Conservation (phyloP, 2,888 invertebrate species). For the Nebria salina region DNA sequence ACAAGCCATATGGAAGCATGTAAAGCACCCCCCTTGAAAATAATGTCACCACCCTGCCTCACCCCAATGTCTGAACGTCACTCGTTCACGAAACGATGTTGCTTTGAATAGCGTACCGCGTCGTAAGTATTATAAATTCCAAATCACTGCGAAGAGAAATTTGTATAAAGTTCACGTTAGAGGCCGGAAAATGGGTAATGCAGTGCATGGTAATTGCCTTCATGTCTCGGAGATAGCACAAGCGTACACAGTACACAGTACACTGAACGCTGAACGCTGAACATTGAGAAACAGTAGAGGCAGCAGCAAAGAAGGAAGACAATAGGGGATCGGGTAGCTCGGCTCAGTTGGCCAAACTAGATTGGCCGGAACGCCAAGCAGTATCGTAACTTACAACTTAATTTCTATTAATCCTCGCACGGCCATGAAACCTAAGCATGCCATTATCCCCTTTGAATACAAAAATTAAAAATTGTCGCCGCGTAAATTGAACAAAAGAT, state of each 20-base stretch:
- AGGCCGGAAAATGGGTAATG: slow-evolving; percentile 54
- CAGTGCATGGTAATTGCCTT: slow-evolving; percentile 52
- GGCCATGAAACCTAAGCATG: slow-evolving; percentile 52
- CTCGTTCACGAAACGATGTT: background rate
- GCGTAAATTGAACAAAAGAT: slow-evolving; percentile 52
- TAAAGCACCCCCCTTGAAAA: slow-evolving; percentile 30
- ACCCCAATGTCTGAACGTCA: background rate
- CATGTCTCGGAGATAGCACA: slow-evolving; percentile 26
- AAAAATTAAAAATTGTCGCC: slow-evolving; percentile 54
- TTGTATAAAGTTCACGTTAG: slow-evolving; percentile 58
- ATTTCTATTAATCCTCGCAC: slow-evolving; percentile 53
- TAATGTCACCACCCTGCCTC: background rate
- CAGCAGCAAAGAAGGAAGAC: slow-evolving; percentile 8
- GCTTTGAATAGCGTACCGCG: slow-evolving; percentile 20
- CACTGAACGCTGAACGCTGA: background rate
- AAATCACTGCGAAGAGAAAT: slow-evolving; percentile 50
- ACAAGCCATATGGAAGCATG: slow-evolving; percentile 50
- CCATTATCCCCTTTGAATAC: slow-evolving; percentile 53
- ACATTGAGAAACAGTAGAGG: background rate
- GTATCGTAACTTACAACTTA: slow-evolving; percentile 53
- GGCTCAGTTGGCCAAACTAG: slow-evolving; percentile 11
- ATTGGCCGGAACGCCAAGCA: slow-evolving; percentile 25
- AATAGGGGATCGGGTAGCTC: slow-evolving; percentile 9
- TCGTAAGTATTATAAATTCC: slow-evolving; percentile 52
- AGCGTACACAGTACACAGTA: background rate